A percentile compares a stretch with the other conserved stretches of the same genome.
Conservation (phyloP, 2,888 invertebrate genomes). For the Hypomecis atomaria region DNA sequence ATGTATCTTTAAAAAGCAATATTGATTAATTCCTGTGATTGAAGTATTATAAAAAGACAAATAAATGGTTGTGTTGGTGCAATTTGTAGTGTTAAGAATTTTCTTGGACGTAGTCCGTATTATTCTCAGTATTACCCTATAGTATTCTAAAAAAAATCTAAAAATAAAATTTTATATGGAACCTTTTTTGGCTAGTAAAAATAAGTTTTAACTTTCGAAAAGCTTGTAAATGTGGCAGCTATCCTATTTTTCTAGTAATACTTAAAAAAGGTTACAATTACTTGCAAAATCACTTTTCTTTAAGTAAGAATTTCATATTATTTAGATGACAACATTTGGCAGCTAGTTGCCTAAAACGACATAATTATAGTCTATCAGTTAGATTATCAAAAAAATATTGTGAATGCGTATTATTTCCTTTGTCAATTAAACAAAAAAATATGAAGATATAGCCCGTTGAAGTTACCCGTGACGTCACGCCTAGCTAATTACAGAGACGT, state of each 20-base stretch:
- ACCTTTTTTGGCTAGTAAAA: constrained; percentile 8
- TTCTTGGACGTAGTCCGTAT: constrained; percentile 67
- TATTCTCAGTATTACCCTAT: constrained; percentile 40
- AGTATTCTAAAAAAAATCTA: constrained; percentile 29
- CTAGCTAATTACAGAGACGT: too few species aligned
- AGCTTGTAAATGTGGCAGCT: background rate
- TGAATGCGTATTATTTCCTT: too few species aligned
- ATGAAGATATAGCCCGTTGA: too few species aligned
- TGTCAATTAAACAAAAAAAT: too few species aligned
- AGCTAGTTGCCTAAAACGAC: too few species aligned
- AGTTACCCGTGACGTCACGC: too few species aligned
- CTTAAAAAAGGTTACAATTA: too few species aligned
- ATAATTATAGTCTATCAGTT: too few species aligned
- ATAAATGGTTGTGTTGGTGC: constrained; percentile 81
- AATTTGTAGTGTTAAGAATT: constrained; percentile 77
- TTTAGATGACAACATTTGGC: too few species aligned
- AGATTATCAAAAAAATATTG: too few species aligned
- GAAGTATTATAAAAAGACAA: constrained; percentile 78
- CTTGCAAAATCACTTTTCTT: too few species aligned
- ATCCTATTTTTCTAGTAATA: background rate
- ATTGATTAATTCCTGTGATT: constrained; percentile 73
- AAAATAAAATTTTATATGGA: constrained; percentile 10
- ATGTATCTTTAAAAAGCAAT: constrained; percentile 68
- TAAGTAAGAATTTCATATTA: too few species aligned
- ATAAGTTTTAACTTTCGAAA: background rate